These are phyloP conservation scores for Pyxicephalus adspersus DNA, from an alignment of 2,113 vertebrate species.

Conservation along the genomic window DNA sequence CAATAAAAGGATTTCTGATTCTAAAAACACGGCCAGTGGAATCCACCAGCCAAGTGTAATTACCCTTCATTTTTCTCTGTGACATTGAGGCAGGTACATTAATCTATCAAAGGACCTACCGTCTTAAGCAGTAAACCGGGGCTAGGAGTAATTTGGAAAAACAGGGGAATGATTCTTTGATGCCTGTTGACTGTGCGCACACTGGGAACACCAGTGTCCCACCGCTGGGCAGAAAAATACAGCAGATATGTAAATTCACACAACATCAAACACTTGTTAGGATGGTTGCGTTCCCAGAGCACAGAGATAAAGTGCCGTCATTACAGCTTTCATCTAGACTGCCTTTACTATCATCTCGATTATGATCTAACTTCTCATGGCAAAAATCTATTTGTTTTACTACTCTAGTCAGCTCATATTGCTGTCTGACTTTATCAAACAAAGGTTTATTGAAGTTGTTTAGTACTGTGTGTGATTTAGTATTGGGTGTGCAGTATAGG, in stretches of 20 bases:
- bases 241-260: constrained; percentile 25
- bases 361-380: not conserved
- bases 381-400: not conserved
- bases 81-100: not conserved
- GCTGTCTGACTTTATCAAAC: too few relatives aligned
- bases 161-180: not conserved
- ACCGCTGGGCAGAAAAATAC: constrained; percentile 2
- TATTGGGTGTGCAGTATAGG: too few relatives aligned
- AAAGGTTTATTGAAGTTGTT: too few relatives aligned
- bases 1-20: too few relatives aligned
- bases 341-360: not conserved
- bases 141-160: not conserved
- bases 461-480: too few relatives aligned
- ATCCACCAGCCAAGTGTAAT: not conserved
- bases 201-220: constrained; percentile 8
- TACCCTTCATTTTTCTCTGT: not conserved
- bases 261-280: constrained; percentile 8
- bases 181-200: constrained; percentile 24
- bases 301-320: constrained; percentile 2
- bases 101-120: not conserved
- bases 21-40: too few relatives aligned
- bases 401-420: not conserved
- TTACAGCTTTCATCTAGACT: constrained; percentile 20
- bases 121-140: not conserved
- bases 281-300: not conserved